Base-by-base conservation (phyloP, 2,113 vertebrate genomes). In the Monopterus albus region DNA sequence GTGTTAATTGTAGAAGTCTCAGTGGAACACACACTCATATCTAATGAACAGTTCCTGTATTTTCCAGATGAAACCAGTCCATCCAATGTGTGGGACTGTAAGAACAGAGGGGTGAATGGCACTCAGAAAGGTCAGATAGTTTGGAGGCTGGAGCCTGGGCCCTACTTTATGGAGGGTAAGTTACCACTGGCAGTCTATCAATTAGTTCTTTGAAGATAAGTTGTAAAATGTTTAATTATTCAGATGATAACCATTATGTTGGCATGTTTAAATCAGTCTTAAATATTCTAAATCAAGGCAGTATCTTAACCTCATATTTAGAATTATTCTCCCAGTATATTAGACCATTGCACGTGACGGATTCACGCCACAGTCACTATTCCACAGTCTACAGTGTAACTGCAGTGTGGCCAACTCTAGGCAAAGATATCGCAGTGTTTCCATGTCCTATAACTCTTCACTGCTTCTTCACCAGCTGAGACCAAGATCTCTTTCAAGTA, bases 401-500 rank as follows among this genome's bases (percentile, higher is more conserved):
- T 33, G 43, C n/a, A 15, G 39, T 10, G 31, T 46, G 17, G 23
- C 43, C 55, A 58, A 40, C 23, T 39, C 39, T 7, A 29, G 13
- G 5, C 39, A n/a, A 8, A 13, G 38, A n/a, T n/a, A n/a, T n/a
- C n/a, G n/a, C n/a, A n/a, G n/a, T n/a, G n/a, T n/a, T n/a, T n/a
- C n/a, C 29, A 18, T 11, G 11, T 66, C 43, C 13, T 14, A 14
- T 62, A 28, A 59, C 39, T 42, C 21, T 56, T 40, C 65, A 36
- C 29, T 45, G 64, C 58, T 90, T 76, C 13, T 51, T 91, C 91
- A 85, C 18, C 89, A 99, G 98, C 96, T 61, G 98, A 99, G 93
- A 99, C 98, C 71, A 99, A 97, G 90, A 97, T 99, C 89, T 98
- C 96, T 82, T 99, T 99, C 79, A 99, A 99, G 75, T 99, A 99